phyloP scores from a whole-genome alignment of 2,797 vertebrate species.

The Thalassophryne amazonica region DNA sequence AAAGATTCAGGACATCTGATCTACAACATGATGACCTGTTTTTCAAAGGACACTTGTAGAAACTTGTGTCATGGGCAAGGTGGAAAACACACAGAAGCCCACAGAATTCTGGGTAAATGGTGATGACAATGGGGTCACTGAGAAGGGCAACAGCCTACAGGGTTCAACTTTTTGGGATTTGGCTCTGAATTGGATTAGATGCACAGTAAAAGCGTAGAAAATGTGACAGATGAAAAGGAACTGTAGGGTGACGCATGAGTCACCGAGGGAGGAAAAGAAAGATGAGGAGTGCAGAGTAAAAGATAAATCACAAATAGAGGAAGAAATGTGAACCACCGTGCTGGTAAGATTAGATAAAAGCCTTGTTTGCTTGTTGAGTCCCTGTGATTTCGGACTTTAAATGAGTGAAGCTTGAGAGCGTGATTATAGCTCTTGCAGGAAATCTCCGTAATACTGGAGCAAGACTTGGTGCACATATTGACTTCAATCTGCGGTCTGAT shows the following conservation, averaged over 20 bases:
- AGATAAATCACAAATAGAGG: slow-evolving; percentile 44
- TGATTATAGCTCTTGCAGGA: slow-evolving; percentile 23
- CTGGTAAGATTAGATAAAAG: slow-evolving; percentile 29
- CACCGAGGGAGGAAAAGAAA: slow-evolving; percentile 27
- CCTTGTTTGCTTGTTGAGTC: slow-evolving; percentile 29
- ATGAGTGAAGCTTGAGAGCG: slow-evolving; percentile 16
- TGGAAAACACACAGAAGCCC: slow-evolving; percentile 25
- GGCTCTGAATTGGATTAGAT: slow-evolving; percentile 63
- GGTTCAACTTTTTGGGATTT: slow-evolving; percentile 61
- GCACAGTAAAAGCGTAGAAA: slow-evolving; percentile 53
- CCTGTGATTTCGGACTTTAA: slow-evolving; percentile 32
- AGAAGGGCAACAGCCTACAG: slow-evolving; percentile 57
- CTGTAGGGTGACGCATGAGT: slow-evolving; percentile 56
- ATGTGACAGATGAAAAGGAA: slow-evolving; percentile 57
- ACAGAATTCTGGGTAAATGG: slow-evolving; percentile 48
- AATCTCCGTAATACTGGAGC: slow-evolving; percentile 6
- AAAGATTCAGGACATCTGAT: no score
- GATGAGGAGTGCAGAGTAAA: slow-evolving; percentile 15
- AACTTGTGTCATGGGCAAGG: slow-evolving; percentile 27
- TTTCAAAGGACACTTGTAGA: slow-evolving; percentile 31
- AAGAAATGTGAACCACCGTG: slow-evolving; percentile 36
- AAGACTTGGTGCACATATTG: slow-evolving; percentile 10
- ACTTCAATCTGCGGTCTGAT: slow-evolving; percentile 28
- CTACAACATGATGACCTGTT: no score
- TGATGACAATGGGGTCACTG: slow-evolving; percentile 43